Evolutionary conservation across 2,888 invertebrate species (phyloP).

Genomic region (Trilocha varians): DNA sequence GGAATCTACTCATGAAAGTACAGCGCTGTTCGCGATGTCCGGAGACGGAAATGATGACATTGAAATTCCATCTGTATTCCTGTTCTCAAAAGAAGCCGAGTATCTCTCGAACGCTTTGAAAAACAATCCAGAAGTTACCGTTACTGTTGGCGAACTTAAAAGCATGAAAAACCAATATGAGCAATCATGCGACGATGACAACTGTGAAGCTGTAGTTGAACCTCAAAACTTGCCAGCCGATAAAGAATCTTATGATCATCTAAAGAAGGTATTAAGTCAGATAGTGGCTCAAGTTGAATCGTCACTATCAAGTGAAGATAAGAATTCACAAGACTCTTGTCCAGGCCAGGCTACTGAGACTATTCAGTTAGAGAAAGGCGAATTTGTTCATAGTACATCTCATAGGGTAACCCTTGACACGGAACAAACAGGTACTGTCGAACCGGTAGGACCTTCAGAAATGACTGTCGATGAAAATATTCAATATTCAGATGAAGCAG

Average conservation of each 20-base stretch:
- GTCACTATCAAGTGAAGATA: conserved; percentile 37
- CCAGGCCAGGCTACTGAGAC: background rate
- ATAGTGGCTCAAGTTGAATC: conserved; percentile 54
- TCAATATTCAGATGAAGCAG: conserved; percentile 9
- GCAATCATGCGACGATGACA: conserved; percentile 29
- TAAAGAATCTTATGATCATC: conserved; percentile 48
- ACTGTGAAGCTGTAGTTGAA: conserved; percentile 32
- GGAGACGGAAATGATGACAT: conserved; percentile 93
- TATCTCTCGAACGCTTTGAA: conserved; percentile 76
- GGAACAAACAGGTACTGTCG: background rate
- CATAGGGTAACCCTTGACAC: conserved; percentile 4
- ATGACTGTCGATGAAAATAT: conserved; percentile 6
- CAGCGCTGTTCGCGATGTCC: conserved; percentile 96
- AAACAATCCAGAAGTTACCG: conserved; percentile 67
- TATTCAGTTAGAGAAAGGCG: conserved; percentile 21
- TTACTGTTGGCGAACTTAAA: conserved; percentile 68
- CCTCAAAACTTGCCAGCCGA: conserved; percentile 23
- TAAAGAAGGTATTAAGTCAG: conserved; percentile 58
- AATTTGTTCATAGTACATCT: conserved; percentile 16
- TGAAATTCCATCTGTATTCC: conserved; percentile 90
- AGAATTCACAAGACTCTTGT: background rate
- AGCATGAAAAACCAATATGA: conserved; percentile 41
- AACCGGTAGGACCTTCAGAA: conserved; percentile 3
- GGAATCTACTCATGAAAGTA: conserved; percentile 81
- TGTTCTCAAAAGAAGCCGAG: conserved; percentile 85